Conservation (phyloP, 2,888 invertebrate genomes). For the Lypha dubia region DNA sequence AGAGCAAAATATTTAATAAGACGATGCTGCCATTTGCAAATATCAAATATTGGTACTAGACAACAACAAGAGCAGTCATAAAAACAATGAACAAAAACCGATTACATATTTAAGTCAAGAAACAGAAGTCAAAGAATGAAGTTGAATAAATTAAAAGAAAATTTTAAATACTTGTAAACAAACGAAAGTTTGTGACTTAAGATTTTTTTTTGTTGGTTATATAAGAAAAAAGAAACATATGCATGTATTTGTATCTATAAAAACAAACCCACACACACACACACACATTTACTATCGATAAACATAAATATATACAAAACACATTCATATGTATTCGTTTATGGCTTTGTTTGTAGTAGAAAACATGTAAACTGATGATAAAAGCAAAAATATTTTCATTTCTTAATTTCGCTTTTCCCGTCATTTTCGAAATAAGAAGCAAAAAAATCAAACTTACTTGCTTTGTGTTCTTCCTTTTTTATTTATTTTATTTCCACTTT, state of each 20-base stretch:
- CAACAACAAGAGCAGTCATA: constrained; percentile 12
- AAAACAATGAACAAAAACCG: constrained; percentile 12
- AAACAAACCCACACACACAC: not conserved
- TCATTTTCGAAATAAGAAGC: constrained; percentile 27
- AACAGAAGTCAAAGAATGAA: not conserved
- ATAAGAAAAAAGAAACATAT: constrained; percentile 15
- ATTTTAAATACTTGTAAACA: constrained; percentile 11
- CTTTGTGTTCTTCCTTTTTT: constrained; percentile 44
- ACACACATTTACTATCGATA: not conserved
- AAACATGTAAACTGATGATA: not conserved
- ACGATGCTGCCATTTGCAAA: constrained; percentile 55
- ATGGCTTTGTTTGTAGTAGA: not conserved
- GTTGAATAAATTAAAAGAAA: not conserved
- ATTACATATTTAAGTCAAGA: constrained; percentile 25
- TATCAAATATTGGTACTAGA: constrained; percentile 34
- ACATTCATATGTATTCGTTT: not conserved
- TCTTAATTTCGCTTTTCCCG: constrained; percentile 29
- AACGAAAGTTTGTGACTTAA: constrained; percentile 1
- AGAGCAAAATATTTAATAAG: constrained; percentile 55
- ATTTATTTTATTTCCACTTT: constrained; percentile 47
- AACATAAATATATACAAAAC: not conserved
- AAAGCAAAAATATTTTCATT: constrained; percentile 8
- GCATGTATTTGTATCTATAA: not conserved
- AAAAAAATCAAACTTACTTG: constrained; percentile 25
- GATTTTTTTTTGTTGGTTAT: constrained; percentile 14